Conservation (phyloP, 2,113 vertebrate species). For the Pseudonaja textilis region DNA sequence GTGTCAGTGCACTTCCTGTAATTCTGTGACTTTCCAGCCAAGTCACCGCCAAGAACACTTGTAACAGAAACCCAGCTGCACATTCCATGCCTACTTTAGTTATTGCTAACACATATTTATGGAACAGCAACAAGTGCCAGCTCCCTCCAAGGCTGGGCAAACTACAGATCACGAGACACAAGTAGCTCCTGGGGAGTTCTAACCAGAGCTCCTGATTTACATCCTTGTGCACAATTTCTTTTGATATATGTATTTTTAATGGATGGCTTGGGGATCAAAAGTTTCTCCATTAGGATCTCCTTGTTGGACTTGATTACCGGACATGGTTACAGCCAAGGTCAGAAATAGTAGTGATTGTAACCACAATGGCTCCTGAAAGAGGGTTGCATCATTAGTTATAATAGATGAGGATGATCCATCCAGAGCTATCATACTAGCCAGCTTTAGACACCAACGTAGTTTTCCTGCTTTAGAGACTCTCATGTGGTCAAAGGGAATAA, state of each 20-base stretch:
- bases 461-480: not conserved
- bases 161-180: not conserved
- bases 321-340: not conserved
- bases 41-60: slow-evolving; percentile 31
- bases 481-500: not conserved
- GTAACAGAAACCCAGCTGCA: slow-evolving; percentile 36
- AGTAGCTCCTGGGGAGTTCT: not conserved
- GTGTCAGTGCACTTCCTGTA: slow-evolving; percentile 5
- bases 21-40: slow-evolving; percentile 26
- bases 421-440: not conserved
- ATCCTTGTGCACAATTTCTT: not conserved
- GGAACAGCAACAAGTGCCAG: slow-evolving; percentile 17
- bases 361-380: not conserved
- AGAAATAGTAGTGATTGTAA: not conserved
- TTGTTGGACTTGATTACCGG: not conserved
- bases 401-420: not conserved
- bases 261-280: not conserved
- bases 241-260: not conserved
- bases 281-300: not conserved
- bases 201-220: not conserved
- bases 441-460: not conserved
- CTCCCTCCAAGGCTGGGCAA: not conserved
- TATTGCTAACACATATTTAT: slow-evolving; percentile 37
- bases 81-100: slow-evolving; percentile 38
- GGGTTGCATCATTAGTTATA: not conserved